These are phyloP conservation scores for Girardinus metallicus DNA, from an alignment of 2,797 vertebrate genomes.

Conservation along the genomic window DNA sequence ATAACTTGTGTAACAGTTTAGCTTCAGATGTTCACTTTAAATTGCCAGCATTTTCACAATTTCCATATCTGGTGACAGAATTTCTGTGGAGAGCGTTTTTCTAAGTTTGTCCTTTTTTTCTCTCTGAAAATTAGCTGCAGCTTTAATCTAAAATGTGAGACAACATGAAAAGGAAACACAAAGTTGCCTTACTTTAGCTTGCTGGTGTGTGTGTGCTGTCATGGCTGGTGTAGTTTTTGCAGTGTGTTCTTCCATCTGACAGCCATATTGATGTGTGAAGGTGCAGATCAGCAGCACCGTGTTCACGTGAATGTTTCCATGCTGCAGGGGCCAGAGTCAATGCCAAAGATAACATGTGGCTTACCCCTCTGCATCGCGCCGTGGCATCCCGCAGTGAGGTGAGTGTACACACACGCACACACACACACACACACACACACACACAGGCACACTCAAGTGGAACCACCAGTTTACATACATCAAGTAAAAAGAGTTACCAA, in stretches of 20 bases:
- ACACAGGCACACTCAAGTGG: not conserved
- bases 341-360: conserved; percentile 99
- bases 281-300: not conserved
- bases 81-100: not conserved
- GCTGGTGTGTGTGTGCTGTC: too few relatives aligned
- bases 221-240: not conserved
- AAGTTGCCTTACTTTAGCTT: not conserved
- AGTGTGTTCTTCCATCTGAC: not conserved
- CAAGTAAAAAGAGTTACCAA: not conserved
- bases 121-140: not conserved
- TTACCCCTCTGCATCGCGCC: conserved; percentile 95
- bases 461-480: not conserved
- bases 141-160: not conserved
- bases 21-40: not conserved
- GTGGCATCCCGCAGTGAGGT: conserved; percentile 96
- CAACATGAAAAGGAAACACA: not conserved
- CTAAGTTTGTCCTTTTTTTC: not conserved
- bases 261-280: not conserved
- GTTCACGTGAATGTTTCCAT: not conserved
- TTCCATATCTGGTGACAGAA: not conserved
- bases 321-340: conserved; percentile 94
- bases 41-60: not conserved
- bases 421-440: too few relatives aligned
- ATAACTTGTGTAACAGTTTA: not conserved
- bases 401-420: conserved; percentile 46